Base-by-base conservation (phyloP, 1,140 invertebrate species). In the Drosophila ogumai region DNA sequence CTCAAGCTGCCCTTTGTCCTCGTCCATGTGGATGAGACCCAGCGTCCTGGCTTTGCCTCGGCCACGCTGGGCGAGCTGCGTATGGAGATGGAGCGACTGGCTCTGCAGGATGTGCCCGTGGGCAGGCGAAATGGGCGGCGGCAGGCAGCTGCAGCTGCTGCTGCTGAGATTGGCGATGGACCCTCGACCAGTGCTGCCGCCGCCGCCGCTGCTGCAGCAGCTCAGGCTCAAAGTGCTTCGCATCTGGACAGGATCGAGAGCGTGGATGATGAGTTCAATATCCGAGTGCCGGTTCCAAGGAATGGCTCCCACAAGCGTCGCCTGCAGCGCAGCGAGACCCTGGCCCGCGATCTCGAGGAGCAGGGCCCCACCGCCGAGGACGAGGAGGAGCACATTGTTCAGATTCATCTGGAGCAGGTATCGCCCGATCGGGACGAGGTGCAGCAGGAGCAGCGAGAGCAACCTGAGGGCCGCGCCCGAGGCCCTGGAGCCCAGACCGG, bases 1-100 rank as follows among this genome's bases (percentile, higher is more conserved):
- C 92, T 97, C 0, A 97, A 97, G 91, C 91, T 98, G 31, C 97
- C 97, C 0, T 98, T 98, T 90, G 95, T 95, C 1, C 92, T 97
- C 5, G 91, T 92, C 36, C 90, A 92, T 56, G 68, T 92, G 32
- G 91, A 92, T 49, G 82, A 92, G 49, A 59, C 71, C 0, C 59
- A 69, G 49, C 73, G 77, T 7, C 81, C 79, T 13, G 68, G 61
- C 32, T 65, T 75, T 13, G 52, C 54, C 17, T 71, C 79, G 10
- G 64, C 73, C 50, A 77, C 72, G 0, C 3, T 86, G 47, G 69
- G 64, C 6, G 85, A 91, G 22, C 49, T 85, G 22, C 79, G 79
- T 0, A 22, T 90, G 44, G 87, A 91, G 50, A 58, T 90, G 61
- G 87, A 91, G 38, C 72, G 75, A 8, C 22, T 92, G 44, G 75